A percentile compares a stretch with the other conserved stretches of the same genome.
Conservation (phyloP, 2,888 invertebrate species). For the Cremastinae sp. region DNA sequence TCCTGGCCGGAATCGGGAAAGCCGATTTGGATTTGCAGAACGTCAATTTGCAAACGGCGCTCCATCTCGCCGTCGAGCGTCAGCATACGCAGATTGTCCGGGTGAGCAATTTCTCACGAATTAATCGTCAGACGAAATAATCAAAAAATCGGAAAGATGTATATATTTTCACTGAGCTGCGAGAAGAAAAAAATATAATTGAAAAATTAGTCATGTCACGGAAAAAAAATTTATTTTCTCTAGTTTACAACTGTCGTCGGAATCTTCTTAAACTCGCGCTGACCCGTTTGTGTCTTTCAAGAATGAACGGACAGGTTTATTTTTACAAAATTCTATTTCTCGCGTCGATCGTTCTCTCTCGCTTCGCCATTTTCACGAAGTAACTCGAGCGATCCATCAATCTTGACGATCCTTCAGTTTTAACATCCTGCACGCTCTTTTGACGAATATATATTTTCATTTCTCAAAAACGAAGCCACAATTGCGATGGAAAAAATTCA, state of each 20-base stretch:
- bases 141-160: constrained; percentile 1
- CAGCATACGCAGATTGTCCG: constrained; percentile 99
- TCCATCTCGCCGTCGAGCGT: constrained; percentile 97
- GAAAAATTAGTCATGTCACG: constrained; percentile 4
- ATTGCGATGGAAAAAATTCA: not conserved
- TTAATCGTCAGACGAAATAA: constrained; percentile 15
- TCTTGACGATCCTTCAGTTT: constrained; percentile 42
- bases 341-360: constrained; percentile 41
- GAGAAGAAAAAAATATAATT: not conserved
- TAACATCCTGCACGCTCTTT: constrained; percentile 28
- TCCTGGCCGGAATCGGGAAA: constrained; percentile 92
- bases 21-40: constrained; percentile 98
- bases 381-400: constrained; percentile 50
- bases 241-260: constrained; percentile 42
- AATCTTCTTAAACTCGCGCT: constrained; percentile 17
- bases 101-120: constrained; percentile 80
- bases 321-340: constrained; percentile 55
- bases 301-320: constrained; percentile 54
- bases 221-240: constrained; percentile 12
- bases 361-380: constrained; percentile 37
- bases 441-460: constrained; percentile 9
- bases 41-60: constrained; percentile 95
- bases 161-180: not conserved
- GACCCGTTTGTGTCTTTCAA: constrained; percentile 54
- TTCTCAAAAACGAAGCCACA: constrained; percentile 1